Evolutionary conservation across 2,113 vertebrate species (phyloP), one percentile per base, ranked within the genome.

Genomic region (Pterophyllum scalare): DNA sequence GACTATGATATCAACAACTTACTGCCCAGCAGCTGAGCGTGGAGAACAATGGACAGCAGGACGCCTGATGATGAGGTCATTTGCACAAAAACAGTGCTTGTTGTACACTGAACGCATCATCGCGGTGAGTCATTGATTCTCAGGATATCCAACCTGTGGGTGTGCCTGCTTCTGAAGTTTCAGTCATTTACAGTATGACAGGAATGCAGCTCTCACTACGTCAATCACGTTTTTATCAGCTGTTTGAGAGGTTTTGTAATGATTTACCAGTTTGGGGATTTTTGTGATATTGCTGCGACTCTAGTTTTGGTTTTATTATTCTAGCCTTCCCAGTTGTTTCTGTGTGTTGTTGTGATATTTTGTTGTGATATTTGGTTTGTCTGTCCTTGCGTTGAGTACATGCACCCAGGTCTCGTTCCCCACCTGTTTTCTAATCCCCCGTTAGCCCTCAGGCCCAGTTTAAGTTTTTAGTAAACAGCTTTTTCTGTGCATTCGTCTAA

Each of bases 11-110:
- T 80, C 83, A 85, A 61, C 72, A 78, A 20, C 81, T 49, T 52
- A 80, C 79, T 3, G 70, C 67, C 14, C 38, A 87, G 87, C 20
- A 65, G 82, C 81, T 17, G 11, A 72, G 81, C 8, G 19, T 7
- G 56, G 59, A 77, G 82, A 91, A 94, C 90, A 94, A 93, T 92
- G 79, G 75, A 22, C 58, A 22, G 81, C 84, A 78, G 59, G 86
- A 82, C 22, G 22, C 26, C 13, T 80, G 87, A 75, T 75, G 77
- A 80, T 89, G 90, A 92, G 83, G 84, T 91, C 93, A 90, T 56
- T 64, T 77, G 49, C 72, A 49, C 54, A 79, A 59, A 59, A 65
- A 57, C 19, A 17, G 74, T 83, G 80, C 38, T 81, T 75, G 70
- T 77, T 82, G 65, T 82, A 74, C 22, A 78, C 40, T 76, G 22